Evolutionary conservation across 37 sponge, comb jelly and placozoan species (phyloP).

Genomic region (Tethya wilhelma): DNA sequence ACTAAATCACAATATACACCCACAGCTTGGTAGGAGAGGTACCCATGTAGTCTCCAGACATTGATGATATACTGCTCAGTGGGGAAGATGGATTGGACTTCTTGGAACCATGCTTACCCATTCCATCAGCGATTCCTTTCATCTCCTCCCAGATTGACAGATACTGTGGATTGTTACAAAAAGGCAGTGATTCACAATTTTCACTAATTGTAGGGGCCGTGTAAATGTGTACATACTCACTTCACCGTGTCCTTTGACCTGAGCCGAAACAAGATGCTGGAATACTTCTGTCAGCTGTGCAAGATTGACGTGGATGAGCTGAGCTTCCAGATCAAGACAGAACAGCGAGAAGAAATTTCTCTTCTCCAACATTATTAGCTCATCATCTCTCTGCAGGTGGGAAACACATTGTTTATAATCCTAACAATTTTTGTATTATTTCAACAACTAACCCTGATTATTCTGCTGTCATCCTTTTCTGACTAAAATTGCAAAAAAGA

Average conservation of each 20-base stretch:
- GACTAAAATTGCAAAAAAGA: constrained; percentile 13
- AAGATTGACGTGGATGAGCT: constrained; percentile 80
- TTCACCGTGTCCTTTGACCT: constrained; percentile 62
- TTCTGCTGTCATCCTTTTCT: constrained; percentile 24
- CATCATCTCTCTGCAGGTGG: constrained; percentile 64
- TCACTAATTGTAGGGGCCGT: no score
- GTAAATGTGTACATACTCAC: constrained; percentile 28
- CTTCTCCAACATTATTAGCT: constrained; percentile 55
- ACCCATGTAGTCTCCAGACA: no score
- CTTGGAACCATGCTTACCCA: background rate
- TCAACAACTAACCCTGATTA: constrained; percentile 25
- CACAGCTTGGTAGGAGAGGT: no score
- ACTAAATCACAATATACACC: no score
- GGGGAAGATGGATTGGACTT: background rate
- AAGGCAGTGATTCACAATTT: background rate
- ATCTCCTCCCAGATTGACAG: constrained; percentile 44
- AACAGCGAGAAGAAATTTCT: constrained; percentile 82
- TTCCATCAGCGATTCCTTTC: constrained; percentile 32
- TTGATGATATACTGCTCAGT: no score
- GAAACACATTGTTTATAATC: background rate
- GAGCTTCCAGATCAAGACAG: constrained; percentile 82
- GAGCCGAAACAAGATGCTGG: constrained; percentile 44
- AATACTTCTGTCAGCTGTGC: constrained; percentile 56
- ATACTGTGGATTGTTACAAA: constrained; percentile 6
- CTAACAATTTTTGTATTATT: background rate